Conservation (phyloP, 2,888 invertebrate genomes). For the Notodonta ziczac region DNA sequence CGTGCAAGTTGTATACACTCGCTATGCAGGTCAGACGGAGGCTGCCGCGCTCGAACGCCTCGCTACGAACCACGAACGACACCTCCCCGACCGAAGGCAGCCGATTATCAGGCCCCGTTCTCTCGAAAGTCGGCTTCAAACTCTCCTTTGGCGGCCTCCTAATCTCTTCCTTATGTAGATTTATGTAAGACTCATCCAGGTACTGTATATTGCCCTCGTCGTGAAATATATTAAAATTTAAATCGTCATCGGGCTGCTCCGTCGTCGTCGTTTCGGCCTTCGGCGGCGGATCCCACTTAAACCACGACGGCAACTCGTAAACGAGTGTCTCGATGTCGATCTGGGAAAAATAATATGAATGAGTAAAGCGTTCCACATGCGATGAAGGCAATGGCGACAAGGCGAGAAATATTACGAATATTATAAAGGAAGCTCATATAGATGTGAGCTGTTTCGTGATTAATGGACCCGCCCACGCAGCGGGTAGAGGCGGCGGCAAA, state of each 20-base stretch:
- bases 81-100: slow-evolving; percentile 77
- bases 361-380: slow-evolving; percentile 22
- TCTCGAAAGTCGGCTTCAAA: slow-evolving; percentile 64
- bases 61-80: slow-evolving; percentile 86
- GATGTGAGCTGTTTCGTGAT: slow-evolving; percentile 72
- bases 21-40: slow-evolving; percentile 88
- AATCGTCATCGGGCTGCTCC: slow-evolving; percentile 69
- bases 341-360: slow-evolving; percentile 51
- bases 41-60: slow-evolving; percentile 87
- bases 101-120: slow-evolving; percentile 73
- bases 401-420: slow-evolving; percentile 42
- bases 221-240: slow-evolving; percentile 73
- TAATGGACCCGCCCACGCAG: slow-evolving; percentile 74
- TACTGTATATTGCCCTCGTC: slow-evolving; percentile 77
- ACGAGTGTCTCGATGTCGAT: slow-evolving; percentile 73
- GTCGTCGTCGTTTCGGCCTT: slow-evolving; percentile 75
- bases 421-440: slow-evolving; percentile 67
- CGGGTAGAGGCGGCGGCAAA: slow-evolving; percentile 57
- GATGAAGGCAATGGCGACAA: slow-evolving; percentile 21
- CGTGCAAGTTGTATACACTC: slow-evolving; percentile 88
- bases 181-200: slow-evolving; percentile 77
- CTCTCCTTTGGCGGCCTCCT: slow-evolving; percentile 71
- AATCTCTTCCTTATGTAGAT: slow-evolving; percentile 77
- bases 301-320: slow-evolving; percentile 74
- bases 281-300: slow-evolving; percentile 77